A percentile compares a stretch with the other conserved stretches of the same genome.
Conservation (phyloP, 2,888 invertebrate species). For the Ariolimax columbianus region DNA sequence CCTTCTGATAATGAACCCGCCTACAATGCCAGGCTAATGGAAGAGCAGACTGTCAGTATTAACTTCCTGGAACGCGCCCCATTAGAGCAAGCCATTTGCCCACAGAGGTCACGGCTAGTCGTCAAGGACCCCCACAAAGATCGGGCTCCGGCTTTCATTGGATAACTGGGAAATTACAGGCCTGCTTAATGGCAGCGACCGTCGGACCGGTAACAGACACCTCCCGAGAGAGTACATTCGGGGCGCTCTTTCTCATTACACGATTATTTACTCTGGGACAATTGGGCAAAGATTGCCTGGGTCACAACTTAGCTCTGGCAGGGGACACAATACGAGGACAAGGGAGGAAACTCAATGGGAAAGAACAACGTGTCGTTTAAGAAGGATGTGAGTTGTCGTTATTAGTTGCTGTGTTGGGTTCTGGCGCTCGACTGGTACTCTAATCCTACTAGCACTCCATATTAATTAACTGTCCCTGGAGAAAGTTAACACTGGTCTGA, state of each 20-base stretch:
- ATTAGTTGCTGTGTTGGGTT: neutral
- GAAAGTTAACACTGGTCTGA: neutral
- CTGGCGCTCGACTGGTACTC: no score
- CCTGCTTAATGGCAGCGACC: constrained; percentile 13
- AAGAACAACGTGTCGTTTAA: neutral
- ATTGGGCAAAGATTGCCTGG: constrained; percentile 43
- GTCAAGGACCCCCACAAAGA: neutral
- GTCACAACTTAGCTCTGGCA: constrained; percentile 26
- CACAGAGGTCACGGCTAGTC: constrained; percentile 13
- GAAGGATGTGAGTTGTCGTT: neutral
- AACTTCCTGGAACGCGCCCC: constrained; percentile 23
- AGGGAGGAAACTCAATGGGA: neutral
- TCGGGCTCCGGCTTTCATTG: constrained; percentile 26
- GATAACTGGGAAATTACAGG: constrained; percentile 46
- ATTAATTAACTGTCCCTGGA: neutral
- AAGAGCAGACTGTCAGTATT: constrained; percentile 15
- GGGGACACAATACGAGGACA: neutral
- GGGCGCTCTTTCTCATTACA: constrained; percentile 47
- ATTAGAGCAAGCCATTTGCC: constrained; percentile 36
- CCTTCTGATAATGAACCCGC: neutral
- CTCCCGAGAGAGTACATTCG: constrained; percentile 12
- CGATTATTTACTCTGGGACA: constrained; percentile 50
- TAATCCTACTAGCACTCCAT: neutral
- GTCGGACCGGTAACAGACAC: constrained; percentile 22
- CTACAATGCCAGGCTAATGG: constrained; percentile 14